Conservation (phyloP, 1,140 invertebrate genomes). For the Leptonema lineaticorne region DNA sequence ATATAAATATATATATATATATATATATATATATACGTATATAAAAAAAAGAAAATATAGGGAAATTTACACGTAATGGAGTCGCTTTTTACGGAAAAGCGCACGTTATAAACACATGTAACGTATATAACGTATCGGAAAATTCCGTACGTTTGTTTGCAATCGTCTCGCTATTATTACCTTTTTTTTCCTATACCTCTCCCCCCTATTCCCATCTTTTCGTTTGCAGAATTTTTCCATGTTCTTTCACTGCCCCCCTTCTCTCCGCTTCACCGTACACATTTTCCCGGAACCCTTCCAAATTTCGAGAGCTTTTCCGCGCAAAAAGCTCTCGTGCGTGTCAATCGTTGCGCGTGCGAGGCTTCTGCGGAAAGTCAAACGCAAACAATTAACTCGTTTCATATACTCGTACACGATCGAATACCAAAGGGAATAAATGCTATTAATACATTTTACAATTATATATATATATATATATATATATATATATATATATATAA, state of each 20-base stretch:
- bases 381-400: background rate
- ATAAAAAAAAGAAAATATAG: too few relatives aligned
- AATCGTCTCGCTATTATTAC: background rate
- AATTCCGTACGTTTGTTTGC: background rate
- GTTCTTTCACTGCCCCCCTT: background rate
- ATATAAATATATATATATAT: too few relatives aligned
- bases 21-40: too few relatives aligned
- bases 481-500: too few relatives aligned
- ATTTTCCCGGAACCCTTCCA: background rate
- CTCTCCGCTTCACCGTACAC: too few relatives aligned
- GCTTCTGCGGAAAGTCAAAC: background rate
- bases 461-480: too few relatives aligned
- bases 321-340: background rate
- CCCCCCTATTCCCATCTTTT: too few relatives aligned
- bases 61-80: too few relatives aligned
- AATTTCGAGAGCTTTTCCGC: background rate
- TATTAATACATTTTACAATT: too few relatives aligned
- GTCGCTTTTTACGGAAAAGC: too few relatives aligned
- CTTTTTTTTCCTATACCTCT: too few relatives aligned
- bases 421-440: background rate
- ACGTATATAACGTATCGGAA: background rate
- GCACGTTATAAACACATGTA: too few relatives aligned
- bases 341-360: background rate
- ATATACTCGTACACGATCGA: background rate
- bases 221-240: background rate